phyloP scores from a whole-genome alignment of 1,140 invertebrate species.

The Pachypeltis micranthus region DNA sequence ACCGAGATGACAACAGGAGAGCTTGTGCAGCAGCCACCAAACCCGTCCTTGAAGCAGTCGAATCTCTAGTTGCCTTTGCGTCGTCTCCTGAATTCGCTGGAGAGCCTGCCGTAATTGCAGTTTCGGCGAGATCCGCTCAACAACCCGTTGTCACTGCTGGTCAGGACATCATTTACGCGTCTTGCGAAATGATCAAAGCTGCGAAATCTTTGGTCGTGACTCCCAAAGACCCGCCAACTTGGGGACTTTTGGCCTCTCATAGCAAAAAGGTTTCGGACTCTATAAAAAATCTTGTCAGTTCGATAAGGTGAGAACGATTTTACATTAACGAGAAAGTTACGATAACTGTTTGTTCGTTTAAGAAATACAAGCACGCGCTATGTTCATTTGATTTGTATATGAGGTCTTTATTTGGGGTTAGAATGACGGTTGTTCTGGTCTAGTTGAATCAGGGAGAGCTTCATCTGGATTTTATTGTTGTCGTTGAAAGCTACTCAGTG shows the following conservation, averaged over 20 bases:
- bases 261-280: constrained; percentile 92
- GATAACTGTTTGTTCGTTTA: too few relatives aligned
- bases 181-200: constrained; percentile 78
- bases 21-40: constrained; percentile 69
- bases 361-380: too few relatives aligned
- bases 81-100: constrained; percentile 85
- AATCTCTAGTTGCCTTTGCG: constrained; percentile 85
- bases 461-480: too few relatives aligned
- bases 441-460: too few relatives aligned
- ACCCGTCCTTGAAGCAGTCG: constrained; percentile 80
- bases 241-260: constrained; percentile 84
- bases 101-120: constrained; percentile 80
- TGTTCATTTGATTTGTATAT: too few relatives aligned
- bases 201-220: constrained; percentile 81
- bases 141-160: constrained; percentile 81
- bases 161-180: constrained; percentile 58
- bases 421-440: too few relatives aligned
- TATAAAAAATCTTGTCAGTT: constrained; percentile 84
- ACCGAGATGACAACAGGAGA: constrained; percentile 57
- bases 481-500: too few relatives aligned
- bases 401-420: too few relatives aligned
- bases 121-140: constrained; percentile 60
- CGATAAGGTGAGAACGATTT: constrained; percentile 68
- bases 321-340: too few relatives aligned
- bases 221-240: constrained; percentile 82